Evolutionary conservation across 2,113 vertebrate genomes (phyloP).

Genomic region (Ciconia stormi): DNA sequence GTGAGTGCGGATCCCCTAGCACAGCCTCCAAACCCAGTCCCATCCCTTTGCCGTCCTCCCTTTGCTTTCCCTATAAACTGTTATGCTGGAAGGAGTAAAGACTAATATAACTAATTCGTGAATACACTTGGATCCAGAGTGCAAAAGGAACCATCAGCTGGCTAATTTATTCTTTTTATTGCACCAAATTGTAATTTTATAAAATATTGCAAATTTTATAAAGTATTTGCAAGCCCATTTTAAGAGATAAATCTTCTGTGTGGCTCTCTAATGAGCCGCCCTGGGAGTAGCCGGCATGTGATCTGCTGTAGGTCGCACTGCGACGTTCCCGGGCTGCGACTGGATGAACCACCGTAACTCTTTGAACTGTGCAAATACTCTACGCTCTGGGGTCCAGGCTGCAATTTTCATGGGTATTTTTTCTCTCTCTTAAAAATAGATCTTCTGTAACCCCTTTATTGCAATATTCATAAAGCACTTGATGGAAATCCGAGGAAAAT

Average conservation of each 20-base stretch:
- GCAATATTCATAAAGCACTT: constrained; percentile 43
- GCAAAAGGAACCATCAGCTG: constrained; percentile 41
- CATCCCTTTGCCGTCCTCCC: neutral
- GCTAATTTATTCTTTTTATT: constrained; percentile 61
- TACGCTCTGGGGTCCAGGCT: constrained; percentile 43
- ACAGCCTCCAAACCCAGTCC: neutral
- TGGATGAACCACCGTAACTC: constrained; percentile 48
- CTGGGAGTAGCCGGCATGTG: constrained; percentile 33
- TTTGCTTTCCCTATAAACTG: neutral
- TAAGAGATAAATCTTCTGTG: constrained; percentile 57
- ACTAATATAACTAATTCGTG: neutral
- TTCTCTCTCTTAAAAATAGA: constrained; percentile 62
- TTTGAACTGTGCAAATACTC: constrained; percentile 67
- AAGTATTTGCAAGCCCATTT: constrained; percentile 67
- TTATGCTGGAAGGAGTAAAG: neutral
- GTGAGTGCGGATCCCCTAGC: neutral
- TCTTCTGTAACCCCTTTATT: constrained; percentile 55
- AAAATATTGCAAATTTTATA: constrained; percentile 69
- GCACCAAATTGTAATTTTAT: constrained; percentile 63
- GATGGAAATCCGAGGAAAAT: constrained; percentile 55
- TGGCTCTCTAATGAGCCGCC: constrained; percentile 62
- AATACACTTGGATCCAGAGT: neutral
- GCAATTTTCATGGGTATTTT: constrained; percentile 59
- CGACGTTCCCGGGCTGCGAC: constrained; percentile 23
- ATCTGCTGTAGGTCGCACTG: constrained; percentile 45